Conservation (phyloP, 2,797 vertebrate species). For the Ctenopoma kingsleyae region DNA sequence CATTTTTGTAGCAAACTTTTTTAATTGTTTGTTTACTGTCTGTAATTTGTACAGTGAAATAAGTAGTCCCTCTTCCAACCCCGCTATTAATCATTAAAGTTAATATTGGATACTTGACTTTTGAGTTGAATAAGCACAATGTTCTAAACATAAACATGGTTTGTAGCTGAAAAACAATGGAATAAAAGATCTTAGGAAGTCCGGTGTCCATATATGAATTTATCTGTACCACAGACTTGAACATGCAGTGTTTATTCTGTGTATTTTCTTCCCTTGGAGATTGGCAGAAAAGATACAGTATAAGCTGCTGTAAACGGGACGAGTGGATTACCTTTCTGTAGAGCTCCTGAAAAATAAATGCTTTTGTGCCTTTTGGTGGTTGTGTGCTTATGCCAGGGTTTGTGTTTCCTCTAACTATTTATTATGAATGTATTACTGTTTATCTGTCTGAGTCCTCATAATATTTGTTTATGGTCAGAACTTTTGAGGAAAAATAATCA, state of each 20-base stretch:
- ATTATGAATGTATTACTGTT: background rate
- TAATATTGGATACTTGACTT: background rate
- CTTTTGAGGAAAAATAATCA: background rate
- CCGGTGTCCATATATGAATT: conserved; percentile 5
- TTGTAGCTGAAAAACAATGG: background rate
- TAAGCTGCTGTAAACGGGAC: conserved; percentile 10
- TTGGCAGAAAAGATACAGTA: conserved; percentile 3
- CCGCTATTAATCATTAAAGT: background rate
- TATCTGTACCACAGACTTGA: conserved; percentile 13
- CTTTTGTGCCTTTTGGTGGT: conserved; percentile 2
- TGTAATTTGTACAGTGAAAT: background rate
- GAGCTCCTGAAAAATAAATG: conserved; percentile 13
- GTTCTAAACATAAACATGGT: background rate
- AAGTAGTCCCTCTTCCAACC: background rate
- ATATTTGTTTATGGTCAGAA: background rate
- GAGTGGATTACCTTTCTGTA: background rate
- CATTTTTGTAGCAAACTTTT: too few relatives aligned
- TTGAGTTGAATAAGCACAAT: background rate
- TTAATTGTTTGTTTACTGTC: background rate
- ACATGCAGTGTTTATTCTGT: conserved; percentile 11
- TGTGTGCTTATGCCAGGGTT: conserved; percentile 7
- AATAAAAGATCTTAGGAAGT: background rate
- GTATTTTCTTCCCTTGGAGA: conserved; percentile 14
- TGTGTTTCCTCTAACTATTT: conserved; percentile 14
- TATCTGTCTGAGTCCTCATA: background rate